These are phyloP conservation scores for Acanthacorydalis orientalis DNA, from an alignment of 2,888 invertebrate species.

Conservation along the genomic window DNA sequence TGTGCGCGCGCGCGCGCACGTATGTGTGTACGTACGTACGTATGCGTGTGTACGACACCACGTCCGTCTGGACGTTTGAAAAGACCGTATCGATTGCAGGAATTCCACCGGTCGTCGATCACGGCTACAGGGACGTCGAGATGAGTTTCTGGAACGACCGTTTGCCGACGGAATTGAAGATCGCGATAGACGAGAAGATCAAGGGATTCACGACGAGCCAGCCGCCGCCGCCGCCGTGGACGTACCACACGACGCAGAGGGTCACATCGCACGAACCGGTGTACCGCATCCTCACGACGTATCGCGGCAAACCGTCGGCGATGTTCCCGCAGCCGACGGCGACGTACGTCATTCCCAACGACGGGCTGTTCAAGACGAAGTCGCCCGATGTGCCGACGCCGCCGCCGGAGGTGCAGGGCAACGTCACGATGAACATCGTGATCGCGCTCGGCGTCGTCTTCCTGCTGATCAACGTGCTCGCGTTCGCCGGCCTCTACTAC, in stretches of 20 bases:
- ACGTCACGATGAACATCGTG: constrained; percentile 27
- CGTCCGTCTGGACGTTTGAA: no score
- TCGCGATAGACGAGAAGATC: not conserved
- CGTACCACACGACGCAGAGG: constrained; percentile 1
- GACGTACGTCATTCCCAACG: no score
- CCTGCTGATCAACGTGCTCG: constrained; percentile 52
- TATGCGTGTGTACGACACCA: no score
- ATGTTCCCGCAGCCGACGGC: no score
- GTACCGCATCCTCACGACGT: no score
- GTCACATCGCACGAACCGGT: not conserved
- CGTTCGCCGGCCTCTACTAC: constrained; percentile 48
- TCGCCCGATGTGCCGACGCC: constrained; percentile 19
- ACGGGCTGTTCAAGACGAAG: constrained; percentile 19
- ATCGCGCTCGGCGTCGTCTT: constrained; percentile 52
- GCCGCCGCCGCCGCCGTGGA: constrained; percentile 1
- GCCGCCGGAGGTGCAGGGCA: constrained; percentile 21
- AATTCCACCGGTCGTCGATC: constrained; percentile 54
- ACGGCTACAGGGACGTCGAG: constrained; percentile 59
- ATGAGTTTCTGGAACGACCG: constrained; percentile 58
- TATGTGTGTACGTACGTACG: no score
- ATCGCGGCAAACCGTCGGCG: not conserved
- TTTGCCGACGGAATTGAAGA: constrained; percentile 6
- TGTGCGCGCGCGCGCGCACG: no score
- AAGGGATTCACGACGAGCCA: constrained; percentile 7
- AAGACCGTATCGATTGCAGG: no score